A percentile compares a stretch with the other conserved stretches of the same genome.
Evolutionary conservation across 92 coral and sea anemone genomes (phyloP).

Genomic region (Meandrina meandrites): DNA sequence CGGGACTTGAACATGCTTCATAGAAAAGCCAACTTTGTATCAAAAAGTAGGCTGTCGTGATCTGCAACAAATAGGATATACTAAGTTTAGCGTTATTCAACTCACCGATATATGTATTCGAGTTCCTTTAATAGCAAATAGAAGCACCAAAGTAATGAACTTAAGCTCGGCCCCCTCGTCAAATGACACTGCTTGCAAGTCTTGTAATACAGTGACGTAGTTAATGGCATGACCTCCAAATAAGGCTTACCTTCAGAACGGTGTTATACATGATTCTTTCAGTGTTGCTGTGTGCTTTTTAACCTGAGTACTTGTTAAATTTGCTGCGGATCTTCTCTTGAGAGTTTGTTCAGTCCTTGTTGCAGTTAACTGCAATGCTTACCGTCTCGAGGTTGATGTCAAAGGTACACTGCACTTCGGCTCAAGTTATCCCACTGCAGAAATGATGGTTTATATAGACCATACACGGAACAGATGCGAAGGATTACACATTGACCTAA

Average conservation of each 20-base stretch:
- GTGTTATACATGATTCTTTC: background rate
- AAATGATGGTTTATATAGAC: background rate
- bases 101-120: too few species aligned
- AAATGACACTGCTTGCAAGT: background rate
- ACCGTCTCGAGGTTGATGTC: background rate
- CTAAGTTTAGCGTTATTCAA: background rate
- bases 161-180: background rate
- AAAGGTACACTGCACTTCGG: background rate
- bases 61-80: background rate
- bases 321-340: background rate
- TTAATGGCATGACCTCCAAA: background rate
- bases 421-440: background rate
- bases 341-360: background rate
- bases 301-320: background rate
- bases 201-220: too few species aligned
- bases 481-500: conserved; percentile 2
- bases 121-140: background rate
- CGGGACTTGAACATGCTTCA: conserved; percentile 2
- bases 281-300: background rate
- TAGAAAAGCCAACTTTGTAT: conserved; percentile 21
- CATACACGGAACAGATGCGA: background rate
- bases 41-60: background rate
- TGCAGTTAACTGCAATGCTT: background rate
- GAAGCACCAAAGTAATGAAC: too few species aligned
- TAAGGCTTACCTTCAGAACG: background rate